Conservation (phyloP, 2,888 invertebrate genomes). For the Papilio protenor region DNA sequence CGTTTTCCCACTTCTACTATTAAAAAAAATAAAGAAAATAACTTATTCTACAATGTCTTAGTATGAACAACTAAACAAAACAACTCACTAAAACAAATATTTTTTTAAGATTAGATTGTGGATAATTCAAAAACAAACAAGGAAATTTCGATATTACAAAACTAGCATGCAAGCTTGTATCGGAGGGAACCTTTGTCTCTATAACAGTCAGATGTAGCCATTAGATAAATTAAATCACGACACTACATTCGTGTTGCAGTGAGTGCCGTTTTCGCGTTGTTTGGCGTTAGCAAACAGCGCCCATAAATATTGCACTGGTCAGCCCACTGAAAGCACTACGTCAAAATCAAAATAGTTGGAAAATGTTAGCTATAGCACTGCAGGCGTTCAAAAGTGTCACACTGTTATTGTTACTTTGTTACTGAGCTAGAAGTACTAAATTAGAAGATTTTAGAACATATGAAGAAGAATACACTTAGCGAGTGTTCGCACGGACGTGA, state of each 20-base stretch:
- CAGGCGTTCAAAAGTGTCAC: neutral
- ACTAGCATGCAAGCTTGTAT: neutral
- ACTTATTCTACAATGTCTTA: neutral
- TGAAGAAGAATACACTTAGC: neutral
- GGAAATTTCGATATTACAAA: neutral
- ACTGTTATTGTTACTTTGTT: neutral
- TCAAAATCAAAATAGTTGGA: slow-evolving; percentile 26
- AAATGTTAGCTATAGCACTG: slow-evolving; percentile 17
- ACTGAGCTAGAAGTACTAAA: neutral
- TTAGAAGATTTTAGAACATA: neutral
- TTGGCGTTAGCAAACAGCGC: slow-evolving; percentile 32
- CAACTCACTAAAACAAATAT: neutral
- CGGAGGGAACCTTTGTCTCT: neutral
- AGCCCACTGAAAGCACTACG: slow-evolving; percentile 24
- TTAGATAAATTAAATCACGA: slow-evolving; percentile 39
- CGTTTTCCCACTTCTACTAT: no score
- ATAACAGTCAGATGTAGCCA: slow-evolving; percentile 30
- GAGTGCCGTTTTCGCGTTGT: slow-evolving; percentile 35
- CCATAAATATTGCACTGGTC: slow-evolving; percentile 29
- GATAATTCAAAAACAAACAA: neutral
- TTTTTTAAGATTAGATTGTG: neutral
- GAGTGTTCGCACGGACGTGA: no score
- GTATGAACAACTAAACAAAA: neutral
- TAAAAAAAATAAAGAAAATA: no score
- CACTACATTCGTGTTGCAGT: slow-evolving; percentile 33